Conservation (phyloP, 2,113 vertebrate species). For the Spizaetus ornatus region DNA sequence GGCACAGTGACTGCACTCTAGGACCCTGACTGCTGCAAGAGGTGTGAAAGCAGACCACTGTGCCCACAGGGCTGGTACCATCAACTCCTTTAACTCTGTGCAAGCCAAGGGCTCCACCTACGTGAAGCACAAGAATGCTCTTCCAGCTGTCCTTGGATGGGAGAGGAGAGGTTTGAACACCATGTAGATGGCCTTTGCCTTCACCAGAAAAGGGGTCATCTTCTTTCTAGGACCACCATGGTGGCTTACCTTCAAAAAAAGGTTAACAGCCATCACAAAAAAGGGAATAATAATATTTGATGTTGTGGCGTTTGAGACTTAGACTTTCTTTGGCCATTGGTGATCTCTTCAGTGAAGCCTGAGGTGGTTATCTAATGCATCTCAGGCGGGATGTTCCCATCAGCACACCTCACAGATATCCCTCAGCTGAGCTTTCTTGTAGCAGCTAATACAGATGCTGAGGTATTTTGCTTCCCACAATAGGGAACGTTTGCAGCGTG, state of each 20-base stretch:
- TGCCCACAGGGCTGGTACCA: neutral
- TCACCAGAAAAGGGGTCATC: neutral
- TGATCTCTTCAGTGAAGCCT: neutral
- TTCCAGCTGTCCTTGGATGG: no score
- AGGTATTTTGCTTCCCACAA: neutral
- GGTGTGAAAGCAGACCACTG: neutral
- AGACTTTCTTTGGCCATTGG: neutral
- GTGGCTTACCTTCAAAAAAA: neutral
- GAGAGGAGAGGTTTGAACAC: neutral
- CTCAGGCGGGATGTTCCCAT: neutral
- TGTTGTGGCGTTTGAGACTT: neutral
- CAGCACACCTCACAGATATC: no score
- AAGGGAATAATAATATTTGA: neutral
- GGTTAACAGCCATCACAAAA: neutral
- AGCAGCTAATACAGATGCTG: neutral
- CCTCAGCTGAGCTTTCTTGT: neutral
- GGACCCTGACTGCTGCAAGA: neutral
- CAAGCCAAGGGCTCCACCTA: neutral
- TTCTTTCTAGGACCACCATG: neutral
- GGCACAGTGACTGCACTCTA: neutral
- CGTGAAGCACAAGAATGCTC: neutral
- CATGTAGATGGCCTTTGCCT: neutral
- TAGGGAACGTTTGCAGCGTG: fast-evolving
- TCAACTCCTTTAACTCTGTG: neutral
- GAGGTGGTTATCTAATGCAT: neutral